Evolutionary conservation across 2,888 invertebrate genomes (phyloP).

Genomic region (Caenorhabditis sp.): DNA sequence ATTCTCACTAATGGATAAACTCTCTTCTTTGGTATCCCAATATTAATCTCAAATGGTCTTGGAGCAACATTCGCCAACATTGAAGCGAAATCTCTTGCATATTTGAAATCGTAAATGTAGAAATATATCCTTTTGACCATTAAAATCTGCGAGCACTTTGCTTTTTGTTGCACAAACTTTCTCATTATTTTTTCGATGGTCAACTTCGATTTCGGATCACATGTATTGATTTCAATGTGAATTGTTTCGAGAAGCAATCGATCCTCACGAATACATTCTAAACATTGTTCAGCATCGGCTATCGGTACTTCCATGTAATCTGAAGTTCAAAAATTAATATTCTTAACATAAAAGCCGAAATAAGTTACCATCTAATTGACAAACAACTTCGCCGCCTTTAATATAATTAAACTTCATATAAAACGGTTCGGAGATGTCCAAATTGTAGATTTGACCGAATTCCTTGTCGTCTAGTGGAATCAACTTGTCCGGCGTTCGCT

Average conservation of each 20-base stretch:
- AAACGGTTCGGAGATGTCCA: background rate
- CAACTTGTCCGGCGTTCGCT: background rate
- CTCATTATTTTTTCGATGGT: constrained; percentile 5
- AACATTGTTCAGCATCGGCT: constrained; percentile 27
- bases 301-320: constrained; percentile 37
- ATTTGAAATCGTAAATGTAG: constrained; percentile 27
- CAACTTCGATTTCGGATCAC: constrained; percentile 9
- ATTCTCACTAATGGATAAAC: constrained; percentile 19
- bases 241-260: constrained; percentile 22
- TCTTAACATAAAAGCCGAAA: background rate
- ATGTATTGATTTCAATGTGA: constrained; percentile 31
- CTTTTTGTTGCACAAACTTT: constrained; percentile 14
- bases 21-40: constrained; percentile 29
- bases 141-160: constrained; percentile 6
- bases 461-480: background rate
- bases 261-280: constrained; percentile 29
- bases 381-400: constrained; percentile 7
- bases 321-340: constrained; percentile 3
- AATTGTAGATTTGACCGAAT: background rate
- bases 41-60: constrained; percentile 16
- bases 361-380: constrained; percentile 29
- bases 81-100: constrained; percentile 13
- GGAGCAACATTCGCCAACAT: constrained; percentile 20
- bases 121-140: constrained; percentile 21
- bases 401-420: background rate